Evolutionary conservation across 2,113 vertebrate genomes (phyloP), one percentile per base, ranked within the genome.

Genomic region (Podarcis muralis): DNA sequence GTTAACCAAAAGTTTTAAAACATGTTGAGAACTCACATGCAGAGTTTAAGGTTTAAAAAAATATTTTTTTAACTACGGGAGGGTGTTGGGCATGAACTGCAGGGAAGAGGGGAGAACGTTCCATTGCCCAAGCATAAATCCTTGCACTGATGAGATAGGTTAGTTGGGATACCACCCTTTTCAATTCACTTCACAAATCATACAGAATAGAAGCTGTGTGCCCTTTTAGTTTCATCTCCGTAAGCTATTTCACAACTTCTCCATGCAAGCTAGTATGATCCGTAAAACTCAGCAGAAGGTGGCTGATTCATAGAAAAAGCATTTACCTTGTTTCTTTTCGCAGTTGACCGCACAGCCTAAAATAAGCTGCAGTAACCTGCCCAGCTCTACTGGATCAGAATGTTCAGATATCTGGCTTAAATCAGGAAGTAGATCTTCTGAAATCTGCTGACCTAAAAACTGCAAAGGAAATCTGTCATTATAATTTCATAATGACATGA

Each of bases 281-380:
- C 32, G 3, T 43, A 71, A 62, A 82, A 74, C 8, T 62, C 30
- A 32, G 5, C 9, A 23, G 72, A 25, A 25, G 57, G 84, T 27
- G 68, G 3, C 18, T 16, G 48, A 65, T 71, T 89, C 32, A 53
- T 22, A 48, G 37, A 1, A 90, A 53, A 77, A 83, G 13, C 9
- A 69, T 83, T 69, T n/a, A 99, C 99, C 99, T 98, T 99, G 98
- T 94, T 99, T 99, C 92, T 95, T 98, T 91, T 99, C 99, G 96
- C 99, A 99, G 93, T 98, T 98, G 87, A 99, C 97, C 1, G 99
- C 99, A 94, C 99, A 99, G 22, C 99, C 99, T 90, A 99, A 95
- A 93, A 99, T 97, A 53, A 99, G 98, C 96, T 99, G 99, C 86
- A 99, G 96, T 88, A 99, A 96, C 87, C 98, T 97, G 59, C 99